Evolutionary conservation across 2,888 invertebrate genomes (phyloP), one percentile per base, ranked within the genome.

Genomic region (Leptarthrus brevirostris): DNA sequence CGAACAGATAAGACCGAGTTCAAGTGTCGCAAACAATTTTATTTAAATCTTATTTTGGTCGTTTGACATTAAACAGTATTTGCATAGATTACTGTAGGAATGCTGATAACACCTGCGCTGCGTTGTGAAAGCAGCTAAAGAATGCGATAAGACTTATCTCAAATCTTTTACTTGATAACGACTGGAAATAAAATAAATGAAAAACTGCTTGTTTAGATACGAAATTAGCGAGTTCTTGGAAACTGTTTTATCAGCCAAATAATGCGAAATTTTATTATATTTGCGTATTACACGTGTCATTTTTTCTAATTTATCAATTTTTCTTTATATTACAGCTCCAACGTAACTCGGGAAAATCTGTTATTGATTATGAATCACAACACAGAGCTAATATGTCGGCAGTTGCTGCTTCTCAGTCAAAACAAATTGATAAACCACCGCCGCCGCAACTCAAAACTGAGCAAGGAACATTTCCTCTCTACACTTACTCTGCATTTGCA

Each of bases 401-500:
- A 22, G 36, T 64, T 36, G 36, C 26, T 72, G 34, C 34, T n/a
- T 36, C 72, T 52, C 73, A 72, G 26, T 73, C 69, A 66, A 76
- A 77, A 26, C 22, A 47, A 22, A 47, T 69, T 47, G 76, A 75
- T 4, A 75, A 81, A 76, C 81, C 82, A 76, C 80, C 82, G 26
- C 80, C 80, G 10, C 79, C 80, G 36, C 79, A 79, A 73, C 58
- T 81, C 69, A 91, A 91, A 81, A 89, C 89, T 66, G 92, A 92
- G 82, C 34, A 26, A 36, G 73, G 73, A 18, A 90, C 90, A 83
- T 90, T 90, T 80, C 87, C 87, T 70, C 86, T 90, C 78, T 92
- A 91, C 83, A 88, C 89, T 79, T 92, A 92, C 82, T 22, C 74
- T 4, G 66, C 74, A 34, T 52, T 40, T 26, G 40, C 64, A n/a